Base-by-base conservation (phyloP, 2,888 invertebrate genomes). In the Nymphalis polychloros region DNA sequence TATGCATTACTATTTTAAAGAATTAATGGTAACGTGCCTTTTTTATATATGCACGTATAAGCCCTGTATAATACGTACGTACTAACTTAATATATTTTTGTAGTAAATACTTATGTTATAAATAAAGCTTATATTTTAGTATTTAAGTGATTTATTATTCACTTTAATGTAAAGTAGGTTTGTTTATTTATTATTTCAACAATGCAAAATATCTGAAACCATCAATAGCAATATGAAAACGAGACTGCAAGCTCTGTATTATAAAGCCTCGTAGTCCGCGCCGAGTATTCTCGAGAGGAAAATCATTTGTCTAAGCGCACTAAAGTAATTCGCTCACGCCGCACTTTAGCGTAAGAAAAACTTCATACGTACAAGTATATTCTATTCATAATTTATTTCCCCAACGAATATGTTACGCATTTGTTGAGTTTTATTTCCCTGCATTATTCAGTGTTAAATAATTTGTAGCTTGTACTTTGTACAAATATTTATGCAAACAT, bases 391-490 rank as follows among this genome's bases (percentile, higher is more conserved):
- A 41, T 57, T 57, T 41, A 57, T 41, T 57, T 19, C 41, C 35
- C 57, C 19, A 10, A 53, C 27, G 27, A 35, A 41, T 41, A 41
- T 57, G 31, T 57, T 35, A 19, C n/a, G 13, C 55, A 13, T 55
- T 57, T 19, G 35, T 57, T 19, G 41, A 57, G 13, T 41, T 19
- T 13, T 49, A 49, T 19, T 49, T 41, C 41, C 53, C 16, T 27
- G 35, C 35, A 41, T 57, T 57, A 57, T 57, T 35, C 35, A 41
- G 57, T 57, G 41, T 41, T 41, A 57, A 57, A 57, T 57, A 35
- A 57, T 35, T 57, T 57, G 35, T 19, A 57, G 23, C 55, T 57
- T 57, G 55, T 55, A n/a, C 35, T 35, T 57, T 8, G 31, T 49
- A 49, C 2, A 49, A 49, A 31, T 35, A 35, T 57, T 57, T 35